phyloP scores from a whole-genome alignment of 2,113 vertebrate genomes.

The Orthonyx spaldingii region DNA sequence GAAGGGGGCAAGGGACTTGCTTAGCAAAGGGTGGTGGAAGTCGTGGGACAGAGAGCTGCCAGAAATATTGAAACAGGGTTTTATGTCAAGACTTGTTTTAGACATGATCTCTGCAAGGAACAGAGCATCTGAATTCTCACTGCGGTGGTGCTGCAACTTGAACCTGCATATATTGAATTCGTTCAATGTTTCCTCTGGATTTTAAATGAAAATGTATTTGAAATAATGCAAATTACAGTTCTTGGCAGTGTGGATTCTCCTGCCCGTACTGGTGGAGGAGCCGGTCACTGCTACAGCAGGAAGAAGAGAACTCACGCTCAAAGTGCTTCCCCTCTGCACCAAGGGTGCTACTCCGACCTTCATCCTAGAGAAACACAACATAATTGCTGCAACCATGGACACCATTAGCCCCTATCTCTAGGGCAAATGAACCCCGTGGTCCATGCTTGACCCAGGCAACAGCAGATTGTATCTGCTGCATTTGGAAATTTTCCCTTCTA shows the following conservation, averaged over 20 bases:
- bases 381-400: background rate
- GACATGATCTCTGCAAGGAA: background rate
- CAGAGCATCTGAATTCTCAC: background rate
- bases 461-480: conserved; percentile 13
- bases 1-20: background rate
- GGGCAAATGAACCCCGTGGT: conserved; percentile 2
- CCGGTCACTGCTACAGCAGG: fast-evolving
- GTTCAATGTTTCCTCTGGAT: background rate
- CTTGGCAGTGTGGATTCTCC: background rate
- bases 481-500: conserved; percentile 46
- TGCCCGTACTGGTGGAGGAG: background rate
- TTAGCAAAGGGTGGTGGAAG: conserved; percentile 9
- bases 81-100: background rate
- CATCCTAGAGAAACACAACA: background rate
- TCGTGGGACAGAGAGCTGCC: background rate
- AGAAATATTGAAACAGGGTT: background rate
- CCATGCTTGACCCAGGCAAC: background rate
- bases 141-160: fast-evolving
- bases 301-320: background rate
- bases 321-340: background rate
- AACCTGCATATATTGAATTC: background rate
- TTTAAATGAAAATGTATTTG: background rate
- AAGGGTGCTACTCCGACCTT: fast-evolving
- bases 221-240: background rate
- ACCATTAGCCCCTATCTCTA: background rate